These are phyloP conservation scores for Onychostruthus taczanowskii DNA, from an alignment of 2,113 vertebrate genomes.

Conservation along the genomic window DNA sequence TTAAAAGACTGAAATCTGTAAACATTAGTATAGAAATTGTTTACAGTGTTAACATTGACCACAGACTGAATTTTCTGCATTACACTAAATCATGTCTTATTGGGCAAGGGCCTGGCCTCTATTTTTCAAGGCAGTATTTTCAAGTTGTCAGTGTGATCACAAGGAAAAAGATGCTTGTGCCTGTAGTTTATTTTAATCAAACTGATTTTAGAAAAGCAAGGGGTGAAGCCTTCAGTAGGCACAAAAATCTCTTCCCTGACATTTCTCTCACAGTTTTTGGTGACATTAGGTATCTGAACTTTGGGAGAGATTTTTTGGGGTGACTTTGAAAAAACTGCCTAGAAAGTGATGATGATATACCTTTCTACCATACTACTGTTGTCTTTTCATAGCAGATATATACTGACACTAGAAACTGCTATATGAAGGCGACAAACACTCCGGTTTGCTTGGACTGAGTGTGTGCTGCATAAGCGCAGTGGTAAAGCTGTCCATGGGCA, in stretches of 20 bases:
- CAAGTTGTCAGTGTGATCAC: not conserved
- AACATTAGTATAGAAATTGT: slow-evolving; percentile 7
- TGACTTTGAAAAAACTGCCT: not conserved
- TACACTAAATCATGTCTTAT: not conserved
- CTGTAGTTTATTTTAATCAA: not conserved
- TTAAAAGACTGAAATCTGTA: not conserved
- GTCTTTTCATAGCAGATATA: not conserved
- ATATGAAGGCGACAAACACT: not conserved
- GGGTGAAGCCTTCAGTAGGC: not conserved
- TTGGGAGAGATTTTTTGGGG: not conserved
- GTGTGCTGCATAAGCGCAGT: too few relatives aligned
- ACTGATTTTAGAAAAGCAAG: not conserved
- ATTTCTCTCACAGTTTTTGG: not conserved
- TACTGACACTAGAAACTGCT: not conserved
- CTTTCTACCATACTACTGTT: not conserved
- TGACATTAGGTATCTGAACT: not conserved
- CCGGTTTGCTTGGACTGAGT: not conserved
- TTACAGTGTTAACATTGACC: slow-evolving; percentile 17
- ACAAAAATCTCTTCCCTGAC: not conserved
- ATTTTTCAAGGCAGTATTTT: not conserved
- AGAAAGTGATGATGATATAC: not conserved
- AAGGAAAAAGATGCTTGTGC: not conserved
- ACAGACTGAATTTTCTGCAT: not conserved
- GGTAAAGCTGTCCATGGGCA: accelerated
- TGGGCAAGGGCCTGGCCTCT: not conserved